Evolutionary conservation across 2,797 vertebrate genomes (phyloP).

Genomic region (Gephyroberyx darwinii): DNA sequence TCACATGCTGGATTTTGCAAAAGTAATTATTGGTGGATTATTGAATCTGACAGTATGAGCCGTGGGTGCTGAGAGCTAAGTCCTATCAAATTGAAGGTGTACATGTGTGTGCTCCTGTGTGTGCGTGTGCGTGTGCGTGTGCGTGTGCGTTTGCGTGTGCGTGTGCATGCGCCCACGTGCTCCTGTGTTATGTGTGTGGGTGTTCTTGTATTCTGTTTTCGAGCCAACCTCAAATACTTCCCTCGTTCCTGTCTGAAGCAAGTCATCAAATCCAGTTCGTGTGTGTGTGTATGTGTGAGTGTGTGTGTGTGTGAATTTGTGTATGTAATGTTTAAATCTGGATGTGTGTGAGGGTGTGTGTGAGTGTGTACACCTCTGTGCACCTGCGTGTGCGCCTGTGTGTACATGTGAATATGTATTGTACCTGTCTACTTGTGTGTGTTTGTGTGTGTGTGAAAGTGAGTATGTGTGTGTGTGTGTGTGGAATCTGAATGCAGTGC

Average conservation of each 20-base stretch:
- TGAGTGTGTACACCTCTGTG: not conserved
- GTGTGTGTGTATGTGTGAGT: not conserved
- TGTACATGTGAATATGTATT: not conserved
- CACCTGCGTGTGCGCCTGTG: no score
- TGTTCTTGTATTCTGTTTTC: not conserved
- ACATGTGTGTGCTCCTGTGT: not conserved
- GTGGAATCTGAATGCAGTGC: conserved; percentile 32
- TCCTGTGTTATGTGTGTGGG: not conserved
- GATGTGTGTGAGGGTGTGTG: not conserved
- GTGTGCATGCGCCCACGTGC: not conserved
- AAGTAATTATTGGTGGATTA: not conserved
- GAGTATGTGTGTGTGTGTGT: not conserved
- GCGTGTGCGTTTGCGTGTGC: not conserved
- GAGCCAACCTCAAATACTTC: not conserved
- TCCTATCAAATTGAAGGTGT: conserved; percentile 1
- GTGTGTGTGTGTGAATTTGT: not conserved
- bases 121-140: not conserved
- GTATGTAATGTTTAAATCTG: not conserved
- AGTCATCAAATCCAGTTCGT: conserved; percentile 14
- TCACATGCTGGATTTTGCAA: conserved; percentile 37
- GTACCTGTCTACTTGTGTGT: not conserved
- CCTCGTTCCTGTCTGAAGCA: not conserved
- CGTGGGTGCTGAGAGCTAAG: conserved; percentile 1
- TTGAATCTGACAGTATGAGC: conserved; percentile 17
- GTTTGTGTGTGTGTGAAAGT: not conserved